phyloP scores from a whole-genome alignment of 2,888 invertebrate genomes.

The Pilophorus perplexus region DNA sequence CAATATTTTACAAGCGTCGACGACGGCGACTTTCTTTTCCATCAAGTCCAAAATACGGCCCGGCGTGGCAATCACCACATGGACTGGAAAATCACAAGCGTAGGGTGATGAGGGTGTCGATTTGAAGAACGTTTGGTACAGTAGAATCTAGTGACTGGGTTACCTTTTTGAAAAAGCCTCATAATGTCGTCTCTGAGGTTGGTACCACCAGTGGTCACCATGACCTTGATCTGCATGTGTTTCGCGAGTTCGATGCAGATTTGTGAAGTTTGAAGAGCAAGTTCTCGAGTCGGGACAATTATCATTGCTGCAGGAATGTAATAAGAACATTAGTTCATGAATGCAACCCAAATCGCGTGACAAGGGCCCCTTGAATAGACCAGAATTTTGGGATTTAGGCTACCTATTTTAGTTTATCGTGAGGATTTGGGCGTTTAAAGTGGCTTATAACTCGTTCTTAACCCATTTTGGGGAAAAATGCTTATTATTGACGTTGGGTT shows the following conservation, averaged over 20 bases:
- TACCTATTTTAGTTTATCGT: neutral
- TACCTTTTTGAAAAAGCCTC: conserved; percentile 97
- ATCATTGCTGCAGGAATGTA: conserved; percentile 68
- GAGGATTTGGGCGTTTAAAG: neutral
- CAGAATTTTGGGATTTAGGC: neutral
- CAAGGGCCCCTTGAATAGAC: too few species aligned
- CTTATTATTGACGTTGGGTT: too few species aligned
- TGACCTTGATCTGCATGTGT: conserved; percentile 94
- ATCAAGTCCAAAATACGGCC: conserved; percentile 99
- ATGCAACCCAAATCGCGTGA: neutral
- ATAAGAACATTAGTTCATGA: neutral
- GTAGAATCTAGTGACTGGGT: too few species aligned
- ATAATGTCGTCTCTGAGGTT: conserved; percentile 97
- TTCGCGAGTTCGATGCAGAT: conserved; percentile 98
- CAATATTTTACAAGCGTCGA: conserved; percentile 93
- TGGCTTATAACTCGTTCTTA: too few species aligned
- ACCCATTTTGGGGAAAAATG: too few species aligned
- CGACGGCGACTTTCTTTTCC: conserved; percentile 88
- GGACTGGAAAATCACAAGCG: conserved; percentile 62
- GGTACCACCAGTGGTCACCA: conserved; percentile 99
- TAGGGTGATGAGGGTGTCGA: too few species aligned
- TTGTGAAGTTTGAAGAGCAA: conserved; percentile 98
- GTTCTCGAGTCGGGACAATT: conserved; percentile 97
- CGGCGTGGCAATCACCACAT: conserved; percentile 98
- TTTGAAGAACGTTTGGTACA: conserved; percentile 30